Evolutionary conservation across 2,888 invertebrate species (phyloP), one percentile per base, ranked within the genome.

Genomic region (Camptogramma bilineatum): DNA sequence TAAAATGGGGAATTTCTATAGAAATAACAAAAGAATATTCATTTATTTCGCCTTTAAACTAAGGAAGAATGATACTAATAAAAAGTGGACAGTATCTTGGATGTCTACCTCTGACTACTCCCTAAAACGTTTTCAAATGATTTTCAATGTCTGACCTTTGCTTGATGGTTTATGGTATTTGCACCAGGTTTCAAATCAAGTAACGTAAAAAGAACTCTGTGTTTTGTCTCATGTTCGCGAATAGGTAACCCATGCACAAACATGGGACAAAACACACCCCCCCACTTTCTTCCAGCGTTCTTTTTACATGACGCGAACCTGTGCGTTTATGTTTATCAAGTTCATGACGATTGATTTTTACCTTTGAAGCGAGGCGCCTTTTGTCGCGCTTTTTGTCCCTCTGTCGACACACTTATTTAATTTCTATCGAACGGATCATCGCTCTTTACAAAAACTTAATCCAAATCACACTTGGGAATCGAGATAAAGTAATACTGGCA

Each of bases 391-490:
- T 65, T 71, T 71, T 71, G 50, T 61, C 46, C 24, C 18, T 39
- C 61, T 56, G 66, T 62, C 69, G 70, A 61, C 34, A 62, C 62
- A 70, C 66, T 72, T 73, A 77, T 81, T 80, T 76, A 77, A 78
- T 82, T 82, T 81, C 77, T 77, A 81, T 84, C 80, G 78, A 81
- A 79, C 75, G 76, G 85, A 84, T 84, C 79, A 84, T 83, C 82
- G 81, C 68, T 53, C 73, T 75, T 69, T 60, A 85, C 74, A 90
- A 90, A 90, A 90, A 89, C 73, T 74, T 86, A 89, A 91, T 91
- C 90, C 89, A 85, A 85, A 81, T 83, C 85, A 82, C 82, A 83
- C 80, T 79, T 71, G 76, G 80, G 73, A 80, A 69, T 68, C 64
- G 52, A 64, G 59, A 55, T 62, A 76, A 28, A 28, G 75, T 72